Conservation (phyloP, 2,888 invertebrate genomes). For the Agapetus fuscipes region DNA sequence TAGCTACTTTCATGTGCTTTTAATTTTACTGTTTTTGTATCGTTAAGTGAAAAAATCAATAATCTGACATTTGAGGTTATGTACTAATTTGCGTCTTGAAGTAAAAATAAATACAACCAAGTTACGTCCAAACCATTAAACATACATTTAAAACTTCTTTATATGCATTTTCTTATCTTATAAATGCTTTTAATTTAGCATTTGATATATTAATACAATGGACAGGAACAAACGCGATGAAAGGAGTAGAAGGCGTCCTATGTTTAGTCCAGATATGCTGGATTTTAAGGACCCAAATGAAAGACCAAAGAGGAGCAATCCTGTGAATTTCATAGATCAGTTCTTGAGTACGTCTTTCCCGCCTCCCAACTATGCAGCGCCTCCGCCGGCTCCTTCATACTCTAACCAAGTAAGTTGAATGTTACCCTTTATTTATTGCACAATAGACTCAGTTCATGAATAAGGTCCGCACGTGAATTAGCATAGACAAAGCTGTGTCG, state of each 20-base stretch:
- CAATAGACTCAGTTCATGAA: not conserved
- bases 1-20: no score
- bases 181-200: no score
- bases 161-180: no score
- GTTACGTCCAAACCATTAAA: no score
- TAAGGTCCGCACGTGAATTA: not conserved
- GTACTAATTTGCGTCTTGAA: no score
- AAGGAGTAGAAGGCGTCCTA: not conserved
- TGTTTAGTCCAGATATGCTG: not conserved
- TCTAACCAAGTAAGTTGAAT: conserved; percentile 7
- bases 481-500: no score
- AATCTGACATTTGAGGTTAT: no score
- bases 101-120: no score
- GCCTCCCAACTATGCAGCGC: conserved; percentile 1
- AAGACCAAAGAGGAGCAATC: not conserved
- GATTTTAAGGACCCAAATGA: not conserved
- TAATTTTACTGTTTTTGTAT: no score
- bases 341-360: conserved; percentile 8
- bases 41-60: no score
- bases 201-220: no score
- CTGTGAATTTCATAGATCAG: not conserved
- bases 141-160: no score
- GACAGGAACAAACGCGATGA: not conserved
- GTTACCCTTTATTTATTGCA: not conserved
- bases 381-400: conserved; percentile 9